Base-by-base conservation (phyloP, 2,113 vertebrate genomes). In the Triplophysa tibetana region DNA sequence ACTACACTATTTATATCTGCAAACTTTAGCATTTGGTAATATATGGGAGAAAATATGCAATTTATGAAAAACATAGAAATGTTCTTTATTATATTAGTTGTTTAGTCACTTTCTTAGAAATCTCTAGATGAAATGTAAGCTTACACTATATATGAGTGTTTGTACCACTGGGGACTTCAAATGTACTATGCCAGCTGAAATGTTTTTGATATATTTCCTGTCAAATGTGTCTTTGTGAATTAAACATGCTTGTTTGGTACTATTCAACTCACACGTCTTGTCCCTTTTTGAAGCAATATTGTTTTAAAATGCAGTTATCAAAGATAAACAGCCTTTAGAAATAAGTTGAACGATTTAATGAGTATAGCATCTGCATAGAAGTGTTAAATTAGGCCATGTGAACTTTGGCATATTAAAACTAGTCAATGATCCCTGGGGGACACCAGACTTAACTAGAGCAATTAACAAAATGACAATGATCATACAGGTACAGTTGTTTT, bases 181-280 rank as follows among this genome's bases (percentile, higher is more conserved):
- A 83, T 90, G 89, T 89, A 85, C 88, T 81, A 83, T 83, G 68
- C 89, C 87, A 84, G 83, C 81, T 87, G 79, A 85, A 88, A 87
- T 88, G 85, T 90, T 91, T 92, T 89, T 89, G 54, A 82, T 85
- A 85, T 83, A 65, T 90, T n/a, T 88, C 67, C 80, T 90, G 88
- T 91, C 81, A 72, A 79, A 87, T 85, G 83, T 89, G 87, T 91
- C 80, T 83, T 88, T 90, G 89, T 92, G 89, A 90, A 92, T 91
- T 89, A 89, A 87, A 90, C 64, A 84, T 86, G 84, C 80, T 89
- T 90, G 90, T 89, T 91, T 88, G 83, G 81, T 89, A 88, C 82
- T 85, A 75, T 83, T 81, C 4, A 83, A 79, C 58, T 12, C 1
- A 69, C 52, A 29, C 48, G 64, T 75, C 78, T 29, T 61, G n/a